phyloP scores from a whole-genome alignment of 2,888 invertebrate species.

The Colletes collaris region DNA sequence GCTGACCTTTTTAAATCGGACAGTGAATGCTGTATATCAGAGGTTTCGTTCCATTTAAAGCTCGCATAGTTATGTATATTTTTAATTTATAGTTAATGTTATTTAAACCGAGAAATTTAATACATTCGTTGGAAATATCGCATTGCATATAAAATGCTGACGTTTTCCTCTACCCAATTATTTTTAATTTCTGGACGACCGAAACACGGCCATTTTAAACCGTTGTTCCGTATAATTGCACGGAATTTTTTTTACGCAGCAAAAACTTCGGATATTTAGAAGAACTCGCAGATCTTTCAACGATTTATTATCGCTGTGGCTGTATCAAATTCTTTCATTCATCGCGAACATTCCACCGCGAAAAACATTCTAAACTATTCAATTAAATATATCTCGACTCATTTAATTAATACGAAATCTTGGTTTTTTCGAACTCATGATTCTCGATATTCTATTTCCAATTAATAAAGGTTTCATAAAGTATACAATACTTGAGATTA shows the following conservation, averaged over 20 bases:
- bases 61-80: not conserved
- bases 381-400: not conserved
- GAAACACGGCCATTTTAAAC: conserved; percentile 1
- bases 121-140: conserved; percentile 5
- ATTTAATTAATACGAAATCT: not conserved
- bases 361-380: conserved; percentile 17
- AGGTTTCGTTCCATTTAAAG: not conserved
- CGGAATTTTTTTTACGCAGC: conserved; percentile 14
- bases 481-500: too few species aligned
- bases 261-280: not conserved
- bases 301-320: conserved; percentile 1
- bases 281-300: conserved; percentile 8
- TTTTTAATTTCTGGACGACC: not conserved
- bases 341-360: not conserved
- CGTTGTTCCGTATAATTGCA: conserved; percentile 18
- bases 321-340: conserved; percentile 9
- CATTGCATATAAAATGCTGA: not conserved
- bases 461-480: not conserved
- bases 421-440: not conserved
- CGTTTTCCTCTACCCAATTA: not conserved
- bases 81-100: not conserved
- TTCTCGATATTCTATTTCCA: not conserved
- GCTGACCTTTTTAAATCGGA: too few species aligned
- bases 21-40: not conserved
- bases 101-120: not conserved